Conservation (phyloP, 2,797 vertebrate genomes). For the Harpagifer antarcticus region DNA sequence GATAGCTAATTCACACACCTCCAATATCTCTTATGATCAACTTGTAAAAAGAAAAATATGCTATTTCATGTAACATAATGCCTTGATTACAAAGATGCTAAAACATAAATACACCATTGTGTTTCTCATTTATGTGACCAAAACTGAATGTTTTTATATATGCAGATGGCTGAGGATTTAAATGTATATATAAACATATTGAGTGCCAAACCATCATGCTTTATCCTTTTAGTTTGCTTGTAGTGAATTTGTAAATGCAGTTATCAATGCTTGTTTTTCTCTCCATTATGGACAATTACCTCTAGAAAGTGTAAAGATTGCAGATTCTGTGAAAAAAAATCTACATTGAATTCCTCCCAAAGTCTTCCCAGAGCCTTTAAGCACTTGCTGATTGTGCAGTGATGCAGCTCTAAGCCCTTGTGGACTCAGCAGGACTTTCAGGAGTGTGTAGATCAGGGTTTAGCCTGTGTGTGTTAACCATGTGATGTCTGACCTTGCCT, state of each 20-base stretch:
- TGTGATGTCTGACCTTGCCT: neutral
- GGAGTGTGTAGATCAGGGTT: constrained; percentile 1
- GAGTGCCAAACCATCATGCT: neutral
- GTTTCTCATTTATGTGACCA: neutral
- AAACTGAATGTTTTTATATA: neutral
- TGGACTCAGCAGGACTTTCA: constrained; percentile 31
- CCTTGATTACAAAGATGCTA: no score
- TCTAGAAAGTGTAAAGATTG: neutral
- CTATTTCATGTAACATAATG: neutral
- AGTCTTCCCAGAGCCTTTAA: constrained; percentile 8
- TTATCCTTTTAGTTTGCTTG: neutral
- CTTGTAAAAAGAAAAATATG: neutral
- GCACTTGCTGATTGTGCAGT: constrained; percentile 26
- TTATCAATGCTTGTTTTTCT: neutral
- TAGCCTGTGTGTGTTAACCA: constrained; percentile 5
- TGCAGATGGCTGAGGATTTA: neutral
- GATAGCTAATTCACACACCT: neutral
- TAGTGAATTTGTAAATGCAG: neutral
- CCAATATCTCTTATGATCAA: neutral
- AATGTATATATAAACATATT: neutral
- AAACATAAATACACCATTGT: no score
- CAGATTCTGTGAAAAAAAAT: neutral
- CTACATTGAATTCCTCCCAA: constrained; percentile 9
- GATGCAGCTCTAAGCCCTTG: neutral
- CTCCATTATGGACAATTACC: neutral